Evolutionary conservation across 2,113 vertebrate genomes (phyloP).

Genomic region (Triplophysa siluroides): DNA sequence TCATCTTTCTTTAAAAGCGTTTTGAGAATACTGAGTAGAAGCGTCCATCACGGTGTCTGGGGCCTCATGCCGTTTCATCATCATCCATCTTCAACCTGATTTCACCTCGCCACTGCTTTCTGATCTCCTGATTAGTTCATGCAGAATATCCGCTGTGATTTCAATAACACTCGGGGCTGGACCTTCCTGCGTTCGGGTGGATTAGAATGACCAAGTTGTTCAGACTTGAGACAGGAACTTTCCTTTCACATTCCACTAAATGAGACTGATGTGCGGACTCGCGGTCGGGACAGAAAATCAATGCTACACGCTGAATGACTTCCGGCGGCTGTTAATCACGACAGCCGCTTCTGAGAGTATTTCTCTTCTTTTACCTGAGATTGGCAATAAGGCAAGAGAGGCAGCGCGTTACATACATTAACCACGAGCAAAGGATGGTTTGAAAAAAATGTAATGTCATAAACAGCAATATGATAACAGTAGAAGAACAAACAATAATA

Average conservation of each 20-base stretch:
- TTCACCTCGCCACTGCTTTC: constrained; percentile 17
- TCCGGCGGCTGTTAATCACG: constrained; percentile 19
- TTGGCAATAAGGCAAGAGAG: background rate
- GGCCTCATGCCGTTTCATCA: background rate
- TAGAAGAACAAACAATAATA: no score
- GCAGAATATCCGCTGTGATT: constrained; percentile 14
- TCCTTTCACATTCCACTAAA: constrained; percentile 7
- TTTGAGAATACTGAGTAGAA: background rate
- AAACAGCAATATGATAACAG: no score
- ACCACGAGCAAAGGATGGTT: no score
- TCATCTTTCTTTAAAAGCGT: background rate
- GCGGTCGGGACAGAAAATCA: constrained; percentile 43
- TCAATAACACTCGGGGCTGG: constrained; percentile 1
- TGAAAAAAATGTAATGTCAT: no score
- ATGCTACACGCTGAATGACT: constrained; percentile 39
- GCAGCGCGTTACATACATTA: background rate
- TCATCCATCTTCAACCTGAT: constrained; percentile 25
- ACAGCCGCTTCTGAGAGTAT: background rate
- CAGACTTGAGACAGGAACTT: background rate
- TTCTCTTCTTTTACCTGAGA: background rate
- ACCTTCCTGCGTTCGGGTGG: background rate
- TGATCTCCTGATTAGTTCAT: constrained; percentile 27
- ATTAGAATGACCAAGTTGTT: background rate
- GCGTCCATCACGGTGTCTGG: background rate
- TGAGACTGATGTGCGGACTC: constrained; percentile 27